Evolutionary conservation across 64 coral and sea anemone species (phyloP), one percentile per base, ranked within the genome.

Genomic region (Astreopora myriophthalma): DNA sequence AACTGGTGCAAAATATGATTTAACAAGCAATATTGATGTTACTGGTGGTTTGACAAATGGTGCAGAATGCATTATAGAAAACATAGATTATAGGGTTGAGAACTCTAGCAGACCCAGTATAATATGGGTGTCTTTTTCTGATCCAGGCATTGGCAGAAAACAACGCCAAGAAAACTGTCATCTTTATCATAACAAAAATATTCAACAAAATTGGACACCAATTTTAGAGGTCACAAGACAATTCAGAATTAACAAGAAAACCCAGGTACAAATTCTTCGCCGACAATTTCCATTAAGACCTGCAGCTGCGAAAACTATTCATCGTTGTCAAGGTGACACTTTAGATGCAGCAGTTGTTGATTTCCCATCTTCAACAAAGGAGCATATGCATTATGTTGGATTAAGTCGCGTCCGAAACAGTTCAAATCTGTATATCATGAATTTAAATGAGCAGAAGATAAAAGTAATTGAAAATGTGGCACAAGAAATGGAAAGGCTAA

Each of bases 361-460:
- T 74, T 44, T 88, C 12, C 85, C 85, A 36, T 51, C 67, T 5
- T 23, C 85, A 51, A 74, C 2, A 14, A 36, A 37, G 44, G 17
- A 88, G 29, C 69, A 88, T 28, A 88, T 88, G 85, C 85, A 88
- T 74, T 88, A 88, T 88, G 85, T 88, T 88, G 52, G 19, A 5
- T 48, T 86, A 20, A 86, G 65, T 24, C 22, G 84, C 38, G 84
- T 63, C 12, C 12, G n/a, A 67, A 86, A 86, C 13, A 44, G 14
- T 34, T 86, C 65, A 37, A 63, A 36, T 26, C 46, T 71, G 29
- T 48, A 88, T 73, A 62, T 88, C 2, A 4, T 74, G 9, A 75
- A 88, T 30, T 38, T 88, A 11, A 88, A 88, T 88, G 85, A 88
- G 32, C 13, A 88, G 9, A 74, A 88, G 31, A 55, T 88, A 8